These are phyloP conservation scores for Catostylus mosaicus DNA, from an alignment of 30 jellyfish, hydroid and myxozoan species.

Conservation along the genomic window DNA sequence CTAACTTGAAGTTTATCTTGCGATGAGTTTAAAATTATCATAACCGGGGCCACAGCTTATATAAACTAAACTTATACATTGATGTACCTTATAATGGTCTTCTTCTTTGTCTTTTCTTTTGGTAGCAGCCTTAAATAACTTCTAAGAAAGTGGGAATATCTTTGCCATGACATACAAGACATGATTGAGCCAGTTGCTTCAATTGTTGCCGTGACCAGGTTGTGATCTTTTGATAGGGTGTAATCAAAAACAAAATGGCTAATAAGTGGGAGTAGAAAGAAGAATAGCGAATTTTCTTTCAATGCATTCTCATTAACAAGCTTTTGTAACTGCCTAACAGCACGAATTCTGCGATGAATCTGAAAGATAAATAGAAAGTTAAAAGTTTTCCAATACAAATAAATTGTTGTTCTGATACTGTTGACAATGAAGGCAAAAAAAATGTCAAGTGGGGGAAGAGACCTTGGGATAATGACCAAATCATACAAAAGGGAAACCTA, in stretches of 20 bases:
- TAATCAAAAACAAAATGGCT: conserved; percentile 78
- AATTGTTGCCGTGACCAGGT: conserved; percentile 81
- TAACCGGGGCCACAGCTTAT: too few relatives aligned
- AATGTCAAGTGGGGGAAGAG: neutral
- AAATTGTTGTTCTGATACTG: too few relatives aligned
- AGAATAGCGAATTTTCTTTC: conserved; percentile 53
- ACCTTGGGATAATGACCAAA: neutral
- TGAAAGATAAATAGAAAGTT: neutral
- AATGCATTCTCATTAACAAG: conserved; percentile 61
- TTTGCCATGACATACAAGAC: conserved; percentile 82
- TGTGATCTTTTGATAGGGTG: conserved; percentile 83
- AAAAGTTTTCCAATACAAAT: too few relatives aligned
- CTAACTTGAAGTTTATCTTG: too few relatives aligned
- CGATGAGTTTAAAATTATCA: too few relatives aligned
- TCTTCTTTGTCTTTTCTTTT: conserved; percentile 71
- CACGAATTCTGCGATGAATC: conserved; percentile 93
- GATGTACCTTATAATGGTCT: conserved; percentile 70
- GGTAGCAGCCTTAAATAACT: conserved; percentile 69
- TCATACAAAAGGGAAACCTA: too few relatives aligned
- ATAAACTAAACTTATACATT: neutral
- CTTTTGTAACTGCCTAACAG: conserved; percentile 73
- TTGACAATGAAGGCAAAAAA: neutral
- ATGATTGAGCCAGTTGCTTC: conserved; percentile 72
- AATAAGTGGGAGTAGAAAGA: conserved; percentile 80
- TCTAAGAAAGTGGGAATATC: conserved; percentile 78